phyloP scores from a whole-genome alignment of 1,140 invertebrate genomes.

The Oryctes rhinoceros region DNA sequence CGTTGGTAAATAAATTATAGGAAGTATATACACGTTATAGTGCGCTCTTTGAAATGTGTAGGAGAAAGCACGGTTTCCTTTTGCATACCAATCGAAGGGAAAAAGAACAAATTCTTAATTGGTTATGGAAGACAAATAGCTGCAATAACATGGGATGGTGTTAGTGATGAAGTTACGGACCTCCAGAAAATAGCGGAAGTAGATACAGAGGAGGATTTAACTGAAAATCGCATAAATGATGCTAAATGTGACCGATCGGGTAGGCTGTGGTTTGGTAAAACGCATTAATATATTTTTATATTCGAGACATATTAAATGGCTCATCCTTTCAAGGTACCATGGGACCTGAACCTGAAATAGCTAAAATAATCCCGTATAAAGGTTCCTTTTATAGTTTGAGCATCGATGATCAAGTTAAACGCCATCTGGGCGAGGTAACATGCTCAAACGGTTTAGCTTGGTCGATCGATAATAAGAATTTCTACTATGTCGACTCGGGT shows the following conservation, averaged over 20 bases:
- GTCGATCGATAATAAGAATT: constrained; percentile 70
- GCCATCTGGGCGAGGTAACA: neutral
- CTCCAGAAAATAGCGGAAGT: constrained; percentile 60
- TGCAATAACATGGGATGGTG: constrained; percentile 52
- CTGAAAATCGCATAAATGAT: constrained; percentile 74
- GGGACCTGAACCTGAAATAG: neutral
- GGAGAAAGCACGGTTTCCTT: constrained; percentile 21
- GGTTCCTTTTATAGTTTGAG: neutral
- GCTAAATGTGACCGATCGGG: constrained; percentile 82
- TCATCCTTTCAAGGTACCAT: neutral
- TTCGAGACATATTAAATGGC: neutral
- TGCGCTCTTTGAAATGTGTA: neutral
- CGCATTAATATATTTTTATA: neutral
- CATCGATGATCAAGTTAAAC: neutral
- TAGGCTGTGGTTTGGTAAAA: constrained; percentile 74
- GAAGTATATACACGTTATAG: neutral
- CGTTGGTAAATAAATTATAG: constrained; percentile 39
- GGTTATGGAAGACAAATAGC: constrained; percentile 48
- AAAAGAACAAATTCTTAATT: constrained; percentile 48
- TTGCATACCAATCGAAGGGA: constrained; percentile 25
- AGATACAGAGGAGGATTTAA: constrained; percentile 57
- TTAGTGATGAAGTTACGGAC: constrained; percentile 41
- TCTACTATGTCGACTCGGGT: constrained; percentile 79
- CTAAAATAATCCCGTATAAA: neutral
- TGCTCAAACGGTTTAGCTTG: constrained; percentile 84